Base-by-base conservation (phyloP, 2,797 vertebrate genomes). In the Poecilia gillii region DNA sequence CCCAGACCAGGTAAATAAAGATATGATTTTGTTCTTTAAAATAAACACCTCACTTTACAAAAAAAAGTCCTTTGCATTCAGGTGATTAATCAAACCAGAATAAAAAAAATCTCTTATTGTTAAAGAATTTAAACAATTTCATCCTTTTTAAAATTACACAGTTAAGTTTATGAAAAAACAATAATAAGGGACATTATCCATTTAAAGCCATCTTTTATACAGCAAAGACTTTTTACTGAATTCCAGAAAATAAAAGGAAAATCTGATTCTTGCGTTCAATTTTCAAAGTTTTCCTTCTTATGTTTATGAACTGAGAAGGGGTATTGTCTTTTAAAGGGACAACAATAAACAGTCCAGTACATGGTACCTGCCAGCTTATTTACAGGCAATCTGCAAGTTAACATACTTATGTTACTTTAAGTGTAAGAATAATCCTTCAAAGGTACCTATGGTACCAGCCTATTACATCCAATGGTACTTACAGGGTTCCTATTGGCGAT, bases 241-340 rank as follows among this genome's bases (percentile, higher is more conserved):
- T 57, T 33, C 41, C 16, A 33, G 55, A 57, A 41, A 46, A 45
- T 41, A 6, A 16, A 12, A 47, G 1, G 39, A 33, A 68, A 68
- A 66, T 14, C 20, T 16, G n/a, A 64, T 47, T 47, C 18, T 33
- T 3, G n/a, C 12, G 5, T 33, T 47, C 12, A 9, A n/a, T 68
- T 33, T 45, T 57, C 0, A 68, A 68, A 25, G 7, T 39, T 68
- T 39, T 41, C 9, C 36, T 23, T 39, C 33, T 41, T 25, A 28
- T 51, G 33, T 71, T 77, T 55, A 70, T 66, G 57, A 62, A 28
- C 23, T 75, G 41, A 76, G 43, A 66, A 39, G 39, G 59, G 28
- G 31, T 25, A 6, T 66, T n/a, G 13, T 28, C 51, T 55, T 46
- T 64, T 36, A 68, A 68, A 68, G 12, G 33, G 64, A 68, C 18